Evolutionary conservation across 2,888 invertebrate genomes (phyloP).

Genomic region (Cylindroiulus punctatus): DNA sequence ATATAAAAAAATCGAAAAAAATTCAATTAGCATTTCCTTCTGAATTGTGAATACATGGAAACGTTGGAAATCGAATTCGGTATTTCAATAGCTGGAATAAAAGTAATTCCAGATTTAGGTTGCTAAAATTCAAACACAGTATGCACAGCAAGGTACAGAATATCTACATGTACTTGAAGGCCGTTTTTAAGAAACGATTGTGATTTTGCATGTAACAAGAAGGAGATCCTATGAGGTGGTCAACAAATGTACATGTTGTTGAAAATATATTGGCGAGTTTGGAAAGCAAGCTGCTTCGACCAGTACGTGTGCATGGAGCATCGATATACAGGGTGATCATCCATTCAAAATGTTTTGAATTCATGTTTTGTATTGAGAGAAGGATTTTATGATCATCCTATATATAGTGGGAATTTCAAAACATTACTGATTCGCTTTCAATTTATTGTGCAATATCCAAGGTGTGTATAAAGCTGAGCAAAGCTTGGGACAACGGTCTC

Average conservation of each 20-base stretch:
- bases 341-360: too few relatives aligned
- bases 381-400: too few relatives aligned
- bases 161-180: too few relatives aligned
- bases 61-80: not conserved
- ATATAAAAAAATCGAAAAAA: not conserved
- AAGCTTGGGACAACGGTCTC: not conserved
- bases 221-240: too few relatives aligned
- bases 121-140: not conserved
- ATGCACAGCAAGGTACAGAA: not conserved
- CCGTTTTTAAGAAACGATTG: not conserved
- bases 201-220: too few relatives aligned
- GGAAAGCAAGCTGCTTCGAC: too few relatives aligned
- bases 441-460: not conserved
- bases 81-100: not conserved
- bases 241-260: too few relatives aligned
- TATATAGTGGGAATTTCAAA: not conserved
- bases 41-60: conserved; percentile 7
- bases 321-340: too few relatives aligned
- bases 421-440: not conserved
- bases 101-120: not conserved
- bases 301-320: too few relatives aligned
- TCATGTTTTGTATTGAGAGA: too few relatives aligned
- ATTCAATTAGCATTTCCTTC: conserved; percentile 38
- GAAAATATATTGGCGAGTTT: too few relatives aligned
- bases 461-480: not conserved